phyloP scores from a whole-genome alignment of 1,140 invertebrate species.

The Euschistus heros region DNA sequence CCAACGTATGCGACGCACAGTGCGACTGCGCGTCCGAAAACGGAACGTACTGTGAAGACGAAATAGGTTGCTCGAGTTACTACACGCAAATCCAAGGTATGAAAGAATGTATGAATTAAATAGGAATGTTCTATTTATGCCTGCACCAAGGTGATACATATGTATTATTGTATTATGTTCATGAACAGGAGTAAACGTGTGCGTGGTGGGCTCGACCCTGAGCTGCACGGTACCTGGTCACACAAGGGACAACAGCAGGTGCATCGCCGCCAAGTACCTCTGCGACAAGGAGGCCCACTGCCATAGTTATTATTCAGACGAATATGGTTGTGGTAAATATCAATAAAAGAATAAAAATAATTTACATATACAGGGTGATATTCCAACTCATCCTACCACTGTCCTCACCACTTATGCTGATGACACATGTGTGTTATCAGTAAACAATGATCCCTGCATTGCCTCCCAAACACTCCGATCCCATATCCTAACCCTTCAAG shows the following conservation, averaged over 20 bases:
- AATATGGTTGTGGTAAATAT: constrained; percentile 36
- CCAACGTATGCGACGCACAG: constrained; percentile 55
- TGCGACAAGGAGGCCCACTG: constrained; percentile 41
- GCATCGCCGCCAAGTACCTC: constrained; percentile 32
- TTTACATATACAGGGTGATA: no score
- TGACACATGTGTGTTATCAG: no score
- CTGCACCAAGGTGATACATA: no score
- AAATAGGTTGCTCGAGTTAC: constrained; percentile 26
- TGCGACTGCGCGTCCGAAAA: constrained; percentile 48
- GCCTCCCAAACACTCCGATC: no score
- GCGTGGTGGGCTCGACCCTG: constrained; percentile 21
- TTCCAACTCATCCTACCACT: no score
- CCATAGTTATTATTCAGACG: constrained; percentile 36
- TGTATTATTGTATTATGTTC: not conserved
- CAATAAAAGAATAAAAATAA: no score
- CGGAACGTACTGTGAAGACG: constrained; percentile 27
- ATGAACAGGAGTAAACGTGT: constrained; percentile 19
- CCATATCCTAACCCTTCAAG: no score
- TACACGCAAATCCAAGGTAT: constrained; percentile 26
- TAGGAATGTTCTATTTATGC: no score
- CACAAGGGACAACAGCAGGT: constrained; percentile 26
- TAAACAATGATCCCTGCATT: no score
- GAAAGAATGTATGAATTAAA: no score
- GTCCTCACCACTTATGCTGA: no score
- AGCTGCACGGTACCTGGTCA: constrained; percentile 21